Conservation (phyloP, 2,888 invertebrate genomes). For the Lissocephala sabroskyi region DNA sequence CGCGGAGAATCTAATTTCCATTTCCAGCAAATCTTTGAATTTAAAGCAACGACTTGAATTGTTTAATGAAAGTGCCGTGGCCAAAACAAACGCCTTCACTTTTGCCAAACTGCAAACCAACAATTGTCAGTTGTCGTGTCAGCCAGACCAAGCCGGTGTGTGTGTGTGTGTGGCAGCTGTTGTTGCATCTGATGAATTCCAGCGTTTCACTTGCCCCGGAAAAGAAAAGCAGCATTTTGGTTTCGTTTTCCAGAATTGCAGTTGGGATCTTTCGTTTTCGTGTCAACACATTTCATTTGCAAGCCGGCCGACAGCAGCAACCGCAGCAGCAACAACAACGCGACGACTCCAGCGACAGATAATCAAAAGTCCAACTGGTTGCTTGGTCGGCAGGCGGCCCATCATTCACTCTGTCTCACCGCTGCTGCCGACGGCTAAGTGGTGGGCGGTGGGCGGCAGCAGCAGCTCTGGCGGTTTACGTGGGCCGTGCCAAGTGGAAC, state of each 20-base stretch:
- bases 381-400: slow-evolving; percentile 35
- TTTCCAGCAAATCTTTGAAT: no score
- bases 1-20: no score
- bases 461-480: no score
- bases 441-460: slow-evolving; percentile 2
- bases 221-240: neutral
- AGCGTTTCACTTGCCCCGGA: slow-evolving; percentile 30
- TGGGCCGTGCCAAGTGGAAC: no score
- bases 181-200: slow-evolving; percentile 44
- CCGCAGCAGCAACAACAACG: slow-evolving; percentile 13
- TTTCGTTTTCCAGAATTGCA: slow-evolving; percentile 19
- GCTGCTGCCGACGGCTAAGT: neutral
- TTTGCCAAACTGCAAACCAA: slow-evolving; percentile 20
- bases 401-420: slow-evolving; percentile 40
- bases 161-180: slow-evolving; percentile 36
- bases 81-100: slow-evolving; percentile 53
- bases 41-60: neutral
- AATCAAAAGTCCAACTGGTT: slow-evolving; percentile 34
- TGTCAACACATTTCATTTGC: slow-evolving; percentile 52
- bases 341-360: slow-evolving; percentile 20
- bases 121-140: slow-evolving; percentile 3
- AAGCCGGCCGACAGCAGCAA: neutral
- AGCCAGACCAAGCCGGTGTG: neutral
- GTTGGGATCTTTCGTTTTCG: slow-evolving; percentile 38
- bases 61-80: slow-evolving; percentile 23